Base-by-base conservation (phyloP, 2,888 invertebrate species). In the Conus canariensis region DNA sequence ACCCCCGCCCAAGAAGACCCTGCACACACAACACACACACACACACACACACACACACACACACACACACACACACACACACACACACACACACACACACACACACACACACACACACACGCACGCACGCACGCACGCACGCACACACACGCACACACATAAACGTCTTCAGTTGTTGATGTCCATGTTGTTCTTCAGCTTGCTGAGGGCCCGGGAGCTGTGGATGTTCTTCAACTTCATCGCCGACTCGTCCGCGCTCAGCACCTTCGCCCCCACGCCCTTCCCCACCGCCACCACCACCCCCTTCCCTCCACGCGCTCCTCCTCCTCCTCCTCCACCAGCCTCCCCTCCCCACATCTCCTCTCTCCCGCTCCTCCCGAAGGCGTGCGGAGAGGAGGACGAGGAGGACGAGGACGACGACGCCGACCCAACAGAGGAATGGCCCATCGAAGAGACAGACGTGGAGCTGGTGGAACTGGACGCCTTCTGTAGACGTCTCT, bases 121-220 rank as follows among this genome's bases (percentile, higher is more conserved):
- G 59, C 85, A 60, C 85, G 56, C 85, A 60, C 59, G 56, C 85
- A 85, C 85, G 45, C 85, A 85, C n/a, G 14, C 59, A 85, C 85
- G 45, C 85, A 85, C 85, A 60, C 85, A 59, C 85, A n/a, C 85
- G 45, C 22, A 60, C 59, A 22, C 83, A 58, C 58, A 83, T 0
- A 45, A n/a, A 80, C 80, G 1, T 30, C 12, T 4, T 86, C 67
- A 86, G 19, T 86, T n/a, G 16, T 3, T 86, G 58, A 87, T 74
- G 87, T 87, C 87, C 87, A 74, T 87, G 58, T 87, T 67, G 58
- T 87, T 87, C 12, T 58, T 87, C 64, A 87, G 74, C 19, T 87
- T 87, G 10, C 87, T 87, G 22, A 74, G 74, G 12, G 74, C 58
- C n/a, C 87, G 45, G 5, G 74, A 64, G 58, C 87, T 87, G 74